Evolutionary conservation across 2,113 vertebrate species (phyloP).

Genomic region (Laticauda colubrina): DNA sequence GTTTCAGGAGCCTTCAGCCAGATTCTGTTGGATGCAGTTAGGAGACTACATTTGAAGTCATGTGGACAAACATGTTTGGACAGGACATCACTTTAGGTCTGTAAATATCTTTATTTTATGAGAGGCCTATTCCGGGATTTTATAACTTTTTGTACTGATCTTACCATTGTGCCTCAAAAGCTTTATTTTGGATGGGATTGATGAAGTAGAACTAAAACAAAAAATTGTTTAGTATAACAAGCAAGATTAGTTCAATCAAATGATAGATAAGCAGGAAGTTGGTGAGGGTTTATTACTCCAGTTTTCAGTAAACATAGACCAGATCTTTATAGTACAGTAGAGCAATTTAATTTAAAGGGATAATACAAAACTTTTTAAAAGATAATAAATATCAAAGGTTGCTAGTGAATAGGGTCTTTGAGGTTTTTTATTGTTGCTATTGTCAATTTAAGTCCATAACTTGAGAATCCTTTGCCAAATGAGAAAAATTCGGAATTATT

Average conservation of each 20-base stretch:
- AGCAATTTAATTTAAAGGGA: neutral
- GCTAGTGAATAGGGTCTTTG: neutral
- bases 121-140: constrained; percentile 34
- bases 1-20: constrained; percentile 71
- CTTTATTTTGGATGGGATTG: neutral
- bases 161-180: constrained; percentile 40
- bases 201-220: neutral
- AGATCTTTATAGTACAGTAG: constrained; percentile 4
- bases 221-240: neutral
- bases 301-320: neutral
- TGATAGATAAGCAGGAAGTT: neutral
- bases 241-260: neutral
- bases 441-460: neutral
- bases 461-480: neutral
- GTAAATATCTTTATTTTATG: constrained; percentile 56
- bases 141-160: constrained; percentile 32
- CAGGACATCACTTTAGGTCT: constrained; percentile 48
- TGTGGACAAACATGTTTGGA: constrained; percentile 59
- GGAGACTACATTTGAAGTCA: constrained; percentile 49
- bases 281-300: constrained; percentile 23
- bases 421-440: neutral
- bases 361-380: constrained; percentile 9
- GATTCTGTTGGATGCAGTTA: constrained; percentile 64
- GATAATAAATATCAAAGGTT: constrained; percentile 12
- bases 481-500: neutral